Conservation (phyloP, 2,797 vertebrate species). For the Scolopax rusticola region DNA sequence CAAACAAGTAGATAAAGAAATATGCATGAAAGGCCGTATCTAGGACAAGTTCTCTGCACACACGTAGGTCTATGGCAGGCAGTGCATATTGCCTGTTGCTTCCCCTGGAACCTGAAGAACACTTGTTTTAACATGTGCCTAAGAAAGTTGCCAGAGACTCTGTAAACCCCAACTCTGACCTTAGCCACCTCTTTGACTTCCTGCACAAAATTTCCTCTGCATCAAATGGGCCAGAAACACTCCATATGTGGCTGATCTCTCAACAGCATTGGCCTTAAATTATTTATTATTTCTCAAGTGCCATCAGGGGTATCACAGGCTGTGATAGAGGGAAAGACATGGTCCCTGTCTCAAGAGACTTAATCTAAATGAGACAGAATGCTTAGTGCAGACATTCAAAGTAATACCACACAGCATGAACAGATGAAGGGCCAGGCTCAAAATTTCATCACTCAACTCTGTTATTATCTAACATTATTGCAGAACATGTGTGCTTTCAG, state of each 20-base stretch:
- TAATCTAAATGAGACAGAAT: constrained; percentile 8
- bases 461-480: constrained; percentile 5
- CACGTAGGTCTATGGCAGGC: not conserved
- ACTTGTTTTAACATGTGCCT: constrained; percentile 21
- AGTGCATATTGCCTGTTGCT: not conserved
- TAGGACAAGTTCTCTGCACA: not conserved
- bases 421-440: constrained; percentile 8
- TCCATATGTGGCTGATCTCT: not conserved
- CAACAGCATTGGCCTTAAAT: not conserved
- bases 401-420: not conserved
- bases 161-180: not conserved
- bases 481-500: constrained; percentile 9
- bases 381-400: not conserved
- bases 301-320: not conserved
- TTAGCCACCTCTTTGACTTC: constrained; percentile 10
- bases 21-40: not conserved
- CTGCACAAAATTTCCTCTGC: not conserved
- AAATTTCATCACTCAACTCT: constrained; percentile 30
- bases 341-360: not conserved
- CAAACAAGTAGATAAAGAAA: not conserved
- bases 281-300: constrained; percentile 39
- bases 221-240: constrained; percentile 27
- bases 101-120: not conserved
- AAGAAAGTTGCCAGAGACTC: constrained; percentile 39
- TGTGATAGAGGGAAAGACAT: not conserved